Evolutionary conservation across 2,797 vertebrate genomes (phyloP), one percentile per base, ranked within the genome.

Genomic region (Coracias cyanogaster): DNA sequence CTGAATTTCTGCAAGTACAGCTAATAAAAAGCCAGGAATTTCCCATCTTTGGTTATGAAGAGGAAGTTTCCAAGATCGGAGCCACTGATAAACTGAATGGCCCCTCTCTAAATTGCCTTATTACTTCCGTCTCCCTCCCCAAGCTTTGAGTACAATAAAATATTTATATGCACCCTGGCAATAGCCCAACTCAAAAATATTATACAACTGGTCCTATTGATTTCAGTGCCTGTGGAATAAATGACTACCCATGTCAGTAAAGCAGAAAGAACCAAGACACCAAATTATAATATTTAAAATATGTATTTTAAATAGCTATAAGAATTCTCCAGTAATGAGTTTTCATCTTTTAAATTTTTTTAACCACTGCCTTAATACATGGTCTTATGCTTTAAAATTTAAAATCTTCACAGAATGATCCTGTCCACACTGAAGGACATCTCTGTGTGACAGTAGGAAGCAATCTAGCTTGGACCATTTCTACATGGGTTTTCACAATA

Each of bases 11-110:
- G 26, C 41, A 79, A 86, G 81, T 66, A 58, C 51, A 83, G 55
- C 49, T 89, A 86, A 82, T 78, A 82, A 82, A 91, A 96, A 83
- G 10, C 31, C 22, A 82, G 76, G 69, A 86, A 49, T 93, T 94
- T 90, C 79, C 69, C 86, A 88, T 91, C 49, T 69, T 84, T 80
- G 66, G 54, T 89, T 77, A 94, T 49, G 41, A 80, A 94, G 84
- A 95, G 94, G 88, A 96, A 93, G 89, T 91, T 94, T 94, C 77
- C 64, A 55, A 94, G 88, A 93, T 74, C 83, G 46, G 33, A 94
- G 41, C 52, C n/a, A 58, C 86, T 80, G 89, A 94, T 96, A 94
- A 96, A 92, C 43, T 55, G 39, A 96, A 92, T 74, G 54, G 73
- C 11, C 24, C 52, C 33, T 81, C 72, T 95, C 62, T 74, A 84